A percentile compares a stretch with the other conserved stretches of the same genome.
phyloP scores from a whole-genome alignment of 1,140 invertebrate species.

The Druon quercuslanigerum region DNA sequence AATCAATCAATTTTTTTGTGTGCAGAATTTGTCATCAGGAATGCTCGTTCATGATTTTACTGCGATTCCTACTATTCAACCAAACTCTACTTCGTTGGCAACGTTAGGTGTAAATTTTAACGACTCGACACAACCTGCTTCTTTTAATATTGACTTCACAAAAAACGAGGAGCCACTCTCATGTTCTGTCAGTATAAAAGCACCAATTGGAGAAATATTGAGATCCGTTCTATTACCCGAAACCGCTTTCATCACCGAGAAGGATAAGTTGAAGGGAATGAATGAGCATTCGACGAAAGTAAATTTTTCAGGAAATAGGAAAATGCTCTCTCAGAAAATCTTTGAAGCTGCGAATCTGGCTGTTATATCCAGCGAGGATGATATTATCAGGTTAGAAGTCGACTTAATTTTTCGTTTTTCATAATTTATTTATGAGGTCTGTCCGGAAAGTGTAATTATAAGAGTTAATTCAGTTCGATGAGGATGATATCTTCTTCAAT shows the following conservation, averaged over 20 bases:
- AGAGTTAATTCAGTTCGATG: no score
- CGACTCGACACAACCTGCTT: constrained; percentile 92
- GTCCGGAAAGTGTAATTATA: no score
- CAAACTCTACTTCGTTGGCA: constrained; percentile 78
- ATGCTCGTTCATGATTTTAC: constrained; percentile 91
- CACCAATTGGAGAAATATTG: constrained; percentile 92
- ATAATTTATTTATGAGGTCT: no score
- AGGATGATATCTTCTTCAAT: no score
- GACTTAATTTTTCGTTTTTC: background rate
- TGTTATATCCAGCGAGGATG: constrained; percentile 80
- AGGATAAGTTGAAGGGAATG: constrained; percentile 91
- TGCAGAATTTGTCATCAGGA: constrained; percentile 81
- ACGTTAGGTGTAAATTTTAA: constrained; percentile 95
- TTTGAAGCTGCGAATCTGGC: constrained; percentile 89
- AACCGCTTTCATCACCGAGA: constrained; percentile 84
- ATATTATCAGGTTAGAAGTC: constrained; percentile 77
- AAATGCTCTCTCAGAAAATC: constrained; percentile 77
- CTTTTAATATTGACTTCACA: constrained; percentile 85
- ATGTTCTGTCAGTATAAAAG: constrained; percentile 81
- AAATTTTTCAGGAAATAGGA: constrained; percentile 73
- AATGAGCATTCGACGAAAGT: constrained; percentile 84
- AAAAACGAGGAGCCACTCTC: constrained; percentile 73
- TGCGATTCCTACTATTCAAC: constrained; percentile 79
- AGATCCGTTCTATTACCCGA: constrained; percentile 87
- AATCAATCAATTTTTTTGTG: constrained; percentile 38